Percentiles rank a stretch among this genome's conserved stretches.
Conservation (phyloP, 2,888 invertebrate genomes). For the Merodon equestris region DNA sequence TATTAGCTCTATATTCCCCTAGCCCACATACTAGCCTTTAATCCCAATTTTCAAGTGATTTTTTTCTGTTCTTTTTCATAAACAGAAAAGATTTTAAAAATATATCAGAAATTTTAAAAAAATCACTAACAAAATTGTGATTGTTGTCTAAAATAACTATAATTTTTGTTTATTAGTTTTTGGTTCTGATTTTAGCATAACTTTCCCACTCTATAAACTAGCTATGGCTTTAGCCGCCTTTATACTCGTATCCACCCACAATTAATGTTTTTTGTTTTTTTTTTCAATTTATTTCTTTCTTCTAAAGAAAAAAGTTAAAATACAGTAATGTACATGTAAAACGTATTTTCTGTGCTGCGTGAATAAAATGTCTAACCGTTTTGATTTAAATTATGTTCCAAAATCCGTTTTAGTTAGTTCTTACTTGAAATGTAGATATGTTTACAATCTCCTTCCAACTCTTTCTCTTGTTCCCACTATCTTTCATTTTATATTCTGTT, state of each 20-base stretch:
- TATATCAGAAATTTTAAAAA: slow-evolving; percentile 1
- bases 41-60: slow-evolving; percentile 29
- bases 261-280: slow-evolving; percentile 18
- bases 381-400: slow-evolving; percentile 10
- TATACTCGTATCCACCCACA: slow-evolving; percentile 44
- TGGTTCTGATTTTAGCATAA: slow-evolving; percentile 38
- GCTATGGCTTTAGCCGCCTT: slow-evolving; percentile 53
- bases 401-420: not conserved
- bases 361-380: slow-evolving; percentile 18
- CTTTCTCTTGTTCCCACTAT: slow-evolving; percentile 4
- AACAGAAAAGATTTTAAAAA: slow-evolving; percentile 23
- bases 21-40: slow-evolving; percentile 12
- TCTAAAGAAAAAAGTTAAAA: slow-evolving; percentile 10
- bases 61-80: slow-evolving; percentile 24
- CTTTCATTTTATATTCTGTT: slow-evolving; percentile 13
- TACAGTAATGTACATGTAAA: slow-evolving; percentile 5
- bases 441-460: slow-evolving; percentile 13
- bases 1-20: slow-evolving; percentile 33
- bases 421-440: slow-evolving; percentile 41
- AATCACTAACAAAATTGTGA: slow-evolving; percentile 34
- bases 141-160: slow-evolving; percentile 24
- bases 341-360: not conserved
- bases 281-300: too few species aligned
- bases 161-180: slow-evolving; percentile 17
- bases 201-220: slow-evolving; percentile 27